A percentile compares a stretch with the other conserved stretches of the same genome.
Conservation (phyloP, 2,888 invertebrate genomes). For the Phyllotreta striolata region DNA sequence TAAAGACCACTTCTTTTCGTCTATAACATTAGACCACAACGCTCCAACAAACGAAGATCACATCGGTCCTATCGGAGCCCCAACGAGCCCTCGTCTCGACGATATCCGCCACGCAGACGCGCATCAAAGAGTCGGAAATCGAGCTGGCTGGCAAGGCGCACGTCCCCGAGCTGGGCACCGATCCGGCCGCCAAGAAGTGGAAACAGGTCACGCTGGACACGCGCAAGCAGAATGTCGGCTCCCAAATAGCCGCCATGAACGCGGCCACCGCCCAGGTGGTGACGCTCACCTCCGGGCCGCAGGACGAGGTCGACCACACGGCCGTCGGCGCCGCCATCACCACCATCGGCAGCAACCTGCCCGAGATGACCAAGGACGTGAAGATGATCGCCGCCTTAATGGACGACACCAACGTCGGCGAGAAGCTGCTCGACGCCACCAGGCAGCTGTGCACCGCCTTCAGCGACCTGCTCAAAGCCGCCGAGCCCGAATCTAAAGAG, state of each 20-base stretch:
- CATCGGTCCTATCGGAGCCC: constrained; percentile 86
- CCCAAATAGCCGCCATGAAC: constrained; percentile 98
- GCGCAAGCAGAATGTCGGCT: constrained; percentile 94
- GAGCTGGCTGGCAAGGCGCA: constrained; percentile 66
- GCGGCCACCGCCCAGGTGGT: constrained; percentile 93
- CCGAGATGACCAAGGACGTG: constrained; percentile 95
- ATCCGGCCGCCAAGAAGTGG: constrained; percentile 90
- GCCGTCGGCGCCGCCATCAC: constrained; percentile 97
- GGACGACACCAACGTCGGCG: constrained; percentile 85
- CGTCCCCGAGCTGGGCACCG: constrained; percentile 80
- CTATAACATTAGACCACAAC: constrained; percentile 34
- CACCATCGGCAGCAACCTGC: constrained; percentile 95
- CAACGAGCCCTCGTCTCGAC: constrained; percentile 92
- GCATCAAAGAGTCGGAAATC: constrained; percentile 86
- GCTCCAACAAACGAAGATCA: constrained; percentile 84
- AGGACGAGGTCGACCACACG: constrained; percentile 92
- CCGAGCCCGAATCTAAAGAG: constrained; percentile 93
- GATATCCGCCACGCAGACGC: constrained; percentile 87
- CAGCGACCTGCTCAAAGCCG: constrained; percentile 92
- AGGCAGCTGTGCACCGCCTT: constrained; percentile 91
- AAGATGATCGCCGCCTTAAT: constrained; percentile 94
- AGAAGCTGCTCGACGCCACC: constrained; percentile 89
- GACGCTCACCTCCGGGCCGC: constrained; percentile 66
- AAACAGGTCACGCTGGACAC: constrained; percentile 93
- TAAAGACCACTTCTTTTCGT: no score